Base-by-base conservation (phyloP, 37 sponge, comb jelly and placozoan species). In the Spongilla lacustris region DNA sequence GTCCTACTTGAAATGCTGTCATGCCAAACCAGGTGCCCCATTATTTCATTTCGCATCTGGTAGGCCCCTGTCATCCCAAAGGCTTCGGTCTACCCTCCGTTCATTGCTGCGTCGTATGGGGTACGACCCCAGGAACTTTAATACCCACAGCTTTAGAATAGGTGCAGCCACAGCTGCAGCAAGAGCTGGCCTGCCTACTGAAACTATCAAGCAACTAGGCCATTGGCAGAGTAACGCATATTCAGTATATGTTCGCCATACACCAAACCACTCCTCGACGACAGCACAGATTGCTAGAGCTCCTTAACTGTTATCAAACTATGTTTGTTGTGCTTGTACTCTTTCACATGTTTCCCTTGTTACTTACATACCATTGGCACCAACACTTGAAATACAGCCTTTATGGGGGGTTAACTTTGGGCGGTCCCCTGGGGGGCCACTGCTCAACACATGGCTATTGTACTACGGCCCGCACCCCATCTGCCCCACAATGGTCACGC, bases 21-120 rank as follows among this genome's bases (percentile, higher is more conserved):
- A 25, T 22, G 49, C 79, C 50, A 79, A 26, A 50, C 79, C 28
- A 25, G 27, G 58, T 50, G 8, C 30, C 26, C 79, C 79, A 79
- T 66, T 79, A 28, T 79, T 79, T 31, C n/a, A 28, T 66, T 79
- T 79, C 66, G 31, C 27, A 27, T 26, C 41, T 50, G 79, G 79
- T 8, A 48, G 34, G 27, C 79, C 79, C 25, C 79, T 79, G 34
- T 58, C 58, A 14, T 58, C 41, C 50, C 58, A 14, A 58, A 58
- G 58, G 58, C 58, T 58, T 58, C 58, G 58, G 58, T 58, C 58
- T 58, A 58, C 58, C 58, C 11, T 58, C 58, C 58, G 58, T 58
- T 58, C 58, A 58, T 58, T 58, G 19, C 58, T 58, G 58, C 19
- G 58, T 58, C 58, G 58, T 58, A 58, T 58, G 12, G 58, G 58